A percentile compares a stretch with the other conserved stretches of the same genome.
These are phyloP conservation scores for Dendrolimus pini DNA, from an alignment of 2,888 invertebrate species.

Conservation along the genomic window DNA sequence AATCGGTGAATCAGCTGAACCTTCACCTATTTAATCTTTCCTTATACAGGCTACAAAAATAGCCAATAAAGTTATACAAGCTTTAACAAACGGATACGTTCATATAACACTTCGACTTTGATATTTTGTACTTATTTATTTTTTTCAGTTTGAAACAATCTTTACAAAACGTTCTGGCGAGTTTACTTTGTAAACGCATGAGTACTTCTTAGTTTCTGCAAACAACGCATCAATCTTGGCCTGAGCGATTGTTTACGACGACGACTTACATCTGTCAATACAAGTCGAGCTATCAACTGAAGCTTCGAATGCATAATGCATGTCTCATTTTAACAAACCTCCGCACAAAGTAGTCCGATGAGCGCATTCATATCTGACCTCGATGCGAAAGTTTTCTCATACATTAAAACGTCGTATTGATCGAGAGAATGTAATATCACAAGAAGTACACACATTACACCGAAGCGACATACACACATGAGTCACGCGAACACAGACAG, in stretches of 20 bases:
- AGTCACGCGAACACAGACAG: too few relatives aligned
- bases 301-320: neutral
- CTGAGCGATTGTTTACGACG: conserved; percentile 23
- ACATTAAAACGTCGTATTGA: too few relatives aligned
- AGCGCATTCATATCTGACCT: neutral
- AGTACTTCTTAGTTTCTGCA: conserved; percentile 18
- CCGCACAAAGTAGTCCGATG: neutral
- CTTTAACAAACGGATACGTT: too few relatives aligned
- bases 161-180: neutral
- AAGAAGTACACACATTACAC: too few relatives aligned
- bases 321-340: neutral
- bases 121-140: conserved; percentile 1
- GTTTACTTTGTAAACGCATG: conserved; percentile 7
- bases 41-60: too few relatives aligned
- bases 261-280: conserved; percentile 32
- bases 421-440: too few relatives aligned
- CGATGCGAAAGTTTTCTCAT: neutral
- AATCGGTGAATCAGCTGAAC: too few relatives aligned
- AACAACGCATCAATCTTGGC: conserved; percentile 31
- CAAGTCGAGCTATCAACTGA: conserved; percentile 8
- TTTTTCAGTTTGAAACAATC: conserved; percentile 5
- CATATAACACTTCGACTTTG: neutral
- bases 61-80: too few relatives aligned
- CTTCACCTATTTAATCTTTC: too few relatives aligned
- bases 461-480: too few relatives aligned